Conservation (phyloP, 2,888 invertebrate species). For the Pemphredon lugubris region DNA sequence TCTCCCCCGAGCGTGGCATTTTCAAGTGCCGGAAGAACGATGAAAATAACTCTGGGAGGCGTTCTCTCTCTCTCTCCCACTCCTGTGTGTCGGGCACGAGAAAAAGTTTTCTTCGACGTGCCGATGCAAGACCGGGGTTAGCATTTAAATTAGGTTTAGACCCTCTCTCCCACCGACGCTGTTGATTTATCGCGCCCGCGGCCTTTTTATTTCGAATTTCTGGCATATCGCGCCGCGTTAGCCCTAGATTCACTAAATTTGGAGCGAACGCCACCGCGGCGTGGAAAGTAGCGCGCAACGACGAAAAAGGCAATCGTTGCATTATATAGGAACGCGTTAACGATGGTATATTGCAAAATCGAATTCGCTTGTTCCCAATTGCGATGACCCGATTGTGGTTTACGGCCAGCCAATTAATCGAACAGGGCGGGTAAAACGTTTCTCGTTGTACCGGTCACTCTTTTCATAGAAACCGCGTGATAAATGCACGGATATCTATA, state of each 20-base stretch:
- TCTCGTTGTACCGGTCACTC: constrained; percentile 6
- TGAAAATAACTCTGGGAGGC: constrained; percentile 29
- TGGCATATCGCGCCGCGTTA: constrained; percentile 4
- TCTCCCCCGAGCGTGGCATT: constrained; percentile 2
- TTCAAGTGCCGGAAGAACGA: constrained; percentile 41
- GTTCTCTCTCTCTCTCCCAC: too few species aligned
- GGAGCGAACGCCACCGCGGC: constrained; percentile 38
- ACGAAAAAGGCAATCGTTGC: constrained; percentile 51
- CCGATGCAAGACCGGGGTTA: constrained; percentile 11
- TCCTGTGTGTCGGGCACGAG: constrained; percentile 1
- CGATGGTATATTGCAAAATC: constrained; percentile 42
- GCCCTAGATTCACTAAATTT: constrained; percentile 44
- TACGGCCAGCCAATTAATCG: constrained; percentile 50
- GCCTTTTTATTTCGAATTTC: constrained; percentile 19
- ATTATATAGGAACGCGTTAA: constrained; percentile 26
- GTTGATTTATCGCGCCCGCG: constrained; percentile 37
- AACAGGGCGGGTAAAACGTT: constrained; percentile 34
- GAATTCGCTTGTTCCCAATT: constrained; percentile 49
- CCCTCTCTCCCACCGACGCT: background rate
- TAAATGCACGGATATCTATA: background rate
- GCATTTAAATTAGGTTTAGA: constrained; percentile 41
- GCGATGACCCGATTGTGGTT: constrained; percentile 50
- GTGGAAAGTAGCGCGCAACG: constrained; percentile 26
- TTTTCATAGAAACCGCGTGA: constrained; percentile 6
- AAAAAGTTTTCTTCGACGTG: constrained; percentile 8